Evolutionary conservation across 2,888 invertebrate genomes (phyloP).

Genomic region (Orchesella flavescens): DNA sequence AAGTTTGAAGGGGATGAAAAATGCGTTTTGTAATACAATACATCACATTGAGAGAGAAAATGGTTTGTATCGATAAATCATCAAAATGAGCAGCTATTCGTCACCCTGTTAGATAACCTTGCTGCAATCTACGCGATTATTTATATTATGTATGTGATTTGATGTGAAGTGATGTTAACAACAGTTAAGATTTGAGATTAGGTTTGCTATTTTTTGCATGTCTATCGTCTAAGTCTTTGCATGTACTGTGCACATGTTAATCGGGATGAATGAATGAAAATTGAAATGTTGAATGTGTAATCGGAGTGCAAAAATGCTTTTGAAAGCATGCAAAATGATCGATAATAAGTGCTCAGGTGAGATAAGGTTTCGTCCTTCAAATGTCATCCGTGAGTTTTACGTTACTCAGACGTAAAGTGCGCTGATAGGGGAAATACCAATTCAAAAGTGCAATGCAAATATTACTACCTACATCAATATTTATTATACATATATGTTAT

Average conservation of each 20-base stretch:
- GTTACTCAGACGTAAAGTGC: no score
- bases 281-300: neutral
- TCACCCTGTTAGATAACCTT: conserved; percentile 36
- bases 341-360: conserved; percentile 1
- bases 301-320: conserved; percentile 12
- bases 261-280: neutral
- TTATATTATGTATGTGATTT: no score
- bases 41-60: neutral
- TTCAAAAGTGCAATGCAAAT: no score
- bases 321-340: conserved; percentile 16
- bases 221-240: no score
- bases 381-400: conserved; percentile 5
- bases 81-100: neutral
- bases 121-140: neutral
- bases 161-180: no score
- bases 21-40: neutral
- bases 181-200: no score
- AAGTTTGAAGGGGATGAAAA: neutral
- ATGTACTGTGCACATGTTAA: no score
- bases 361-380: conserved; percentile 30
- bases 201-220: no score
- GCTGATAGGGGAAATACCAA: no score
- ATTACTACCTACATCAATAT: no score
- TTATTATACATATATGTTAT: no score
- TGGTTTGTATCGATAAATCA: conserved; percentile 1